phyloP scores from a whole-genome alignment of 2,797 vertebrate species.

The Cyclura pinguis region DNA sequence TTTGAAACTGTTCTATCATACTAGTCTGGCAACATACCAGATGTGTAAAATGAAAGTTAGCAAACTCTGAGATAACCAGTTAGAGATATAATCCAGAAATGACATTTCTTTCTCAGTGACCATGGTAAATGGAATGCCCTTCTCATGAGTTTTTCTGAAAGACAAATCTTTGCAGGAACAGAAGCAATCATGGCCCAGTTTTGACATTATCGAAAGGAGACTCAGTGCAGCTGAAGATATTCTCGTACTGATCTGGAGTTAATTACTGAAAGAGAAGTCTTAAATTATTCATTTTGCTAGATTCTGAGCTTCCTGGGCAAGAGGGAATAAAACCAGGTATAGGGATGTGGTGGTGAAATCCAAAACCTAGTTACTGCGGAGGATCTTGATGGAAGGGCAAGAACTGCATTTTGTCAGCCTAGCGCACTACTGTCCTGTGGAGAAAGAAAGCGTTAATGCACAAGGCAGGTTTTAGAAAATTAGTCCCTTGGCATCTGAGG shows the following conservation, averaged over 20 bases:
- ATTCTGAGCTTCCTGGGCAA: background rate
- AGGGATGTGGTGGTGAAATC: too few relatives aligned
- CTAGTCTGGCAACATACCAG: background rate
- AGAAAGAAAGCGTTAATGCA: background rate
- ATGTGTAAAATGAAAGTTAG: background rate
- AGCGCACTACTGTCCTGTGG: background rate
- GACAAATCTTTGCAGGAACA: background rate
- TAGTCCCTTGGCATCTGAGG: background rate
- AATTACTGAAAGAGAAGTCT: background rate
- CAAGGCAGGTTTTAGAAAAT: background rate
- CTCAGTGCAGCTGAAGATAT: background rate
- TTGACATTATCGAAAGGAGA: background rate
- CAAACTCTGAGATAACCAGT: constrained; percentile 34
- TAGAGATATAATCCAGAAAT: constrained; percentile 56
- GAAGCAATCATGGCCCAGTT: background rate
- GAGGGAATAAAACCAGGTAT: background rate
- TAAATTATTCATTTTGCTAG: background rate
- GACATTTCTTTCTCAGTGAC: constrained; percentile 46
- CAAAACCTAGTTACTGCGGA: background rate
- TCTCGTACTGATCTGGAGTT: background rate
- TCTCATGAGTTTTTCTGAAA: constrained; percentile 20
- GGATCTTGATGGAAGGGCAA: background rate
- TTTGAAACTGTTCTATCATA: constrained; percentile 40
- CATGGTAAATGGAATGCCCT: constrained; percentile 39
- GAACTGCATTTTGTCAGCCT: background rate